These are phyloP conservation scores for Sphaeridia pumilis DNA, from an alignment of 2,888 invertebrate species.

Conservation along the genomic window DNA sequence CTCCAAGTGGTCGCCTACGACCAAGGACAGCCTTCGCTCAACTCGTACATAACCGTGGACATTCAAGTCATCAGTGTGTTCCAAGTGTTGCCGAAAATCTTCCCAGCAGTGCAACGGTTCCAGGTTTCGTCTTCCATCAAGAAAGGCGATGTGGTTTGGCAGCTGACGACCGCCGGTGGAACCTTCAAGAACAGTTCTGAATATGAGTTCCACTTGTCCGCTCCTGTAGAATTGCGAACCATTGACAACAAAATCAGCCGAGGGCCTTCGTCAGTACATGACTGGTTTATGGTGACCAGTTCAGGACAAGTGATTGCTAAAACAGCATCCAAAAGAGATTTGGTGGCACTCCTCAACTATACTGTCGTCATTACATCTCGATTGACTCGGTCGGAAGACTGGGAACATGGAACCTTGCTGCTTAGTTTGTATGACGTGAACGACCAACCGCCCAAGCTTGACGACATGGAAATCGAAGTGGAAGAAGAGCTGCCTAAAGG, in stretches of 20 bases:
- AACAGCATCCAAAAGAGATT: conserved; percentile 51
- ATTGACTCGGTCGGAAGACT: conserved; percentile 46
- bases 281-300: conserved; percentile 38
- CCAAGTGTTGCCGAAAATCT: conserved; percentile 73
- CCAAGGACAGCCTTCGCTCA: conserved; percentile 56
- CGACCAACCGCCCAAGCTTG: conserved; percentile 50
- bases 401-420: conserved; percentile 48
- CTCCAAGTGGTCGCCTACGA: conserved; percentile 73
- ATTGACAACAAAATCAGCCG: conserved; percentile 27
- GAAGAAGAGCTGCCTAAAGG: conserved; percentile 73
- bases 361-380: conserved; percentile 70
- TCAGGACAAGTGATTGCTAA: conserved; percentile 52
- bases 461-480: conserved; percentile 52
- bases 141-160: conserved; percentile 58
- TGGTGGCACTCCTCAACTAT: conserved; percentile 63
- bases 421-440: conserved; percentile 51
- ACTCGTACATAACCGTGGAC: conserved; percentile 66
- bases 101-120: conserved; percentile 62
- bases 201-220: conserved; percentile 25
- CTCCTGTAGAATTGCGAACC: conserved; percentile 30
- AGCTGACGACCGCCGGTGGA: conserved; percentile 42
- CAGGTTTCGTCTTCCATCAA: conserved; percentile 69
- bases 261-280: conserved; percentile 12
- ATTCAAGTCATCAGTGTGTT: conserved; percentile 74
- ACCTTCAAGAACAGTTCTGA: not conserved